phyloP scores from a whole-genome alignment of 64 coral and sea anemone species.

The Stichodactyla mertensii region DNA sequence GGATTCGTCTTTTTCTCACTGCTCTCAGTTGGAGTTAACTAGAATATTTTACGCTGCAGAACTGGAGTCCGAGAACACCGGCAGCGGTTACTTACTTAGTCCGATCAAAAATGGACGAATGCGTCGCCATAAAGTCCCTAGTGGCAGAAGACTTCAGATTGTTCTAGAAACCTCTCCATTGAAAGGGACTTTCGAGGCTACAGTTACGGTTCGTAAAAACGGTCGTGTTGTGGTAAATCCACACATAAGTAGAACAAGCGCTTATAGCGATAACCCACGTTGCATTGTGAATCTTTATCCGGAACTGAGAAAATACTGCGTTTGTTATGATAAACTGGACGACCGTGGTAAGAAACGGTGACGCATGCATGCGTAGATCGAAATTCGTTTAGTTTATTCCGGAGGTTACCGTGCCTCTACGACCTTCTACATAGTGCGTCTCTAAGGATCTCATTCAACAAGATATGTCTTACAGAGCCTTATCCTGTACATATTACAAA shows the following conservation, averaged over 20 bases:
- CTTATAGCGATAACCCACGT: constrained; percentile 48
- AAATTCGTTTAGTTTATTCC: background rate
- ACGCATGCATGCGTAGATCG: background rate
- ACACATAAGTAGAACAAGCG: constrained; percentile 67
- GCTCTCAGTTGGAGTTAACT: constrained; percentile 39
- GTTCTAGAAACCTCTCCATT: constrained; percentile 51
- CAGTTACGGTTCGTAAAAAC: constrained; percentile 42
- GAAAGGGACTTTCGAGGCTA: constrained; percentile 56
- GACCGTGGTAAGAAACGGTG: constrained; percentile 11
- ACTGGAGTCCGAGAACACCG: constrained; percentile 41
- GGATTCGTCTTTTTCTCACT: constrained; percentile 25
- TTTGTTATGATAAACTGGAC: constrained; percentile 53
- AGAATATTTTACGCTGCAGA: constrained; percentile 52
- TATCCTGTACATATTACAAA: background rate
- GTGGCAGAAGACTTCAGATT: constrained; percentile 54
- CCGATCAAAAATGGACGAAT: constrained; percentile 61
- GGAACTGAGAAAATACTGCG: constrained; percentile 41
- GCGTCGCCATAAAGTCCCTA: constrained; percentile 47
- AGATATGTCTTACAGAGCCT: no score
- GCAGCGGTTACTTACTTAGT: constrained; percentile 43
- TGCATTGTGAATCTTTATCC: constrained; percentile 47
- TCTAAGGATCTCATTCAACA: background rate
- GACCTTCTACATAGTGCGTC: background rate
- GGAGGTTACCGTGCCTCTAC: background rate
- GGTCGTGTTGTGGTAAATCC: constrained; percentile 57